Evolutionary conservation across 2,113 vertebrate species (phyloP).

Genomic region (Etia nguti): DNA sequence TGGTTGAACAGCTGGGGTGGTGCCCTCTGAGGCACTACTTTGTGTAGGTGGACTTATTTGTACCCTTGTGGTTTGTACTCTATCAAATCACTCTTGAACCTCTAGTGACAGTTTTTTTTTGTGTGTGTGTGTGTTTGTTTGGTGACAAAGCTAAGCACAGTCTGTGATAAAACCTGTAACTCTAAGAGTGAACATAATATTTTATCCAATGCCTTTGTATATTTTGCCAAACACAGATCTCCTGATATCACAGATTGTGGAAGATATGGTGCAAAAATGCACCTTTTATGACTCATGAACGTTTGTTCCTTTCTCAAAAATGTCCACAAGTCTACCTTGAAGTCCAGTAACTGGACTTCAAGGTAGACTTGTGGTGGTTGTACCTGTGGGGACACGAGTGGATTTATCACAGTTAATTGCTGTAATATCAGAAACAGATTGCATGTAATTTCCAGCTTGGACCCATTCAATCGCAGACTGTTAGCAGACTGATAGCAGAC

Average conservation of each 20-base stretch:
- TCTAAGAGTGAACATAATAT: background rate
- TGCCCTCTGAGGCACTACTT: background rate
- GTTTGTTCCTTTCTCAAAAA: background rate
- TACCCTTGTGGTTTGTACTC: background rate
- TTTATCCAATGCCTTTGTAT: background rate
- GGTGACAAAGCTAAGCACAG: background rate
- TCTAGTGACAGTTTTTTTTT: background rate
- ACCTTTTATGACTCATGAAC: background rate
- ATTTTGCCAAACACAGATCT: background rate
- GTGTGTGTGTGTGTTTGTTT: too few species aligned
- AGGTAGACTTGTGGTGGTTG: background rate
- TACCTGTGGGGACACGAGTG: background rate
- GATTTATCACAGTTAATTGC: background rate
- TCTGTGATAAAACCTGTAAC: background rate
- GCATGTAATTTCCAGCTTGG: background rate
- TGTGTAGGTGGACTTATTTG: background rate
- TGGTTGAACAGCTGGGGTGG: background rate
- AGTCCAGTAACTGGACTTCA: too few species aligned
- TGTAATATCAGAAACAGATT: background rate
- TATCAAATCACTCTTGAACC: background rate
- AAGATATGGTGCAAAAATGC: background rate
- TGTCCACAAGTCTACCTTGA: background rate
- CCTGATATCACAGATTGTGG: background rate
- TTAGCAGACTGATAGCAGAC: accelerated
- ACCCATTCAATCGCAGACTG: background rate